A percentile compares a stretch with the other conserved stretches of the same genome.
Evolutionary conservation across 2,797 vertebrate genomes (phyloP).

Genomic region (Lutjanus campechanus): DNA sequence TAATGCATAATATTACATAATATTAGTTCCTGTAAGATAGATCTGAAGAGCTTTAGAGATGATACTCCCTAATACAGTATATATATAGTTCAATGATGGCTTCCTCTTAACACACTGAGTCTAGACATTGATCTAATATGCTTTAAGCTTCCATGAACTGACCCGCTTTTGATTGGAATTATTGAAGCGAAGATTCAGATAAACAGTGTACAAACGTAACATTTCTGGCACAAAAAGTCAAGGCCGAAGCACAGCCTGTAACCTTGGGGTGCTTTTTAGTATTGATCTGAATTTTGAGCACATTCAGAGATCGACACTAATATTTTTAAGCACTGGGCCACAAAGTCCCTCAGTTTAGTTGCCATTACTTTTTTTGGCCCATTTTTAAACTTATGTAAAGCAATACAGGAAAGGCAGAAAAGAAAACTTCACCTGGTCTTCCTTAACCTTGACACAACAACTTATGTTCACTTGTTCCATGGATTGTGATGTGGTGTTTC

Average conservation of each 20-base stretch:
- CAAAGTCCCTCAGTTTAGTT: too few species aligned
- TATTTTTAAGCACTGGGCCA: too few species aligned
- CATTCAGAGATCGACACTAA: constrained; percentile 17
- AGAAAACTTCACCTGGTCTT: too few species aligned
- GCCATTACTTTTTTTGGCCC: too few species aligned
- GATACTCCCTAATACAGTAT: not conserved
- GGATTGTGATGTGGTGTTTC: too few species aligned
- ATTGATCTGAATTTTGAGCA: constrained; percentile 3
- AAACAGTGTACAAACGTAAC: constrained; percentile 10
- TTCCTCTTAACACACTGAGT: not conserved
- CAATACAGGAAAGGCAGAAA: too few species aligned
- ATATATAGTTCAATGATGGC: not conserved
- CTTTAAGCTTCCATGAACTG: constrained; percentile 23
- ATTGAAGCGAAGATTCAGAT: constrained; percentile 29
- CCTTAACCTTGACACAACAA: too few species aligned
- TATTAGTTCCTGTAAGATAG: not conserved
- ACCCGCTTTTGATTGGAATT: constrained; percentile 20
- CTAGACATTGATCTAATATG: not conserved
- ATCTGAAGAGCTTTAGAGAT: constrained; percentile 11
- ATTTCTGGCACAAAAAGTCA: constrained; percentile 36
- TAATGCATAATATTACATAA: not conserved
- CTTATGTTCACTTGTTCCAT: too few species aligned
- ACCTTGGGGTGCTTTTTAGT: constrained; percentile 17
- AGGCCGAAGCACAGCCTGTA: not conserved
- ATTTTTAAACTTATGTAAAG: too few species aligned